Percentiles rank a stretch among this genome's conserved stretches.
Conservation (phyloP, 1,140 invertebrate genomes). For the Drosophila willistoni region DNA sequence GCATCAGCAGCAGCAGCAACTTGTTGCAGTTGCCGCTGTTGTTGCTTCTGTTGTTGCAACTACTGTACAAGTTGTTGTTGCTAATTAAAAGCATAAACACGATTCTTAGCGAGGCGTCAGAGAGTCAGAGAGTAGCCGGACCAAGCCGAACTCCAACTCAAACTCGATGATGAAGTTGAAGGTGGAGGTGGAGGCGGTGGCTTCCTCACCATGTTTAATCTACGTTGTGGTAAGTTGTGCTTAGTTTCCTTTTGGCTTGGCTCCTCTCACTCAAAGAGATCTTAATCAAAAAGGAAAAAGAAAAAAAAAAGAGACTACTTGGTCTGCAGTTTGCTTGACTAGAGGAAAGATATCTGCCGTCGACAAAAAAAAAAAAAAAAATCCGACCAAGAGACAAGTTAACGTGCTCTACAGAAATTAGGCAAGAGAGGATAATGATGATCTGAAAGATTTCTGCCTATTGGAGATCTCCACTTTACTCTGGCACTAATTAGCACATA, state of each 20-base stretch:
- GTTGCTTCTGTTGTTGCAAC: slow-evolving; percentile 51
- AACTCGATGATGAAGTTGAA: slow-evolving; percentile 10
- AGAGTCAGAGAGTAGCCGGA: slow-evolving; percentile 9
- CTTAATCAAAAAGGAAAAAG: slow-evolving; percentile 64
- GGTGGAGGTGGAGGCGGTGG: slow-evolving; percentile 40
- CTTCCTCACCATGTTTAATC: slow-evolving; percentile 67
- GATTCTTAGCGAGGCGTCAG: slow-evolving; percentile 79
- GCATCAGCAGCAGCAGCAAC: slow-evolving; percentile 48
- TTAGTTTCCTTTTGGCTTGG: slow-evolving; percentile 25
- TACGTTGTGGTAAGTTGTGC: slow-evolving; percentile 25
- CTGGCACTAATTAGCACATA: slow-evolving; percentile 72
- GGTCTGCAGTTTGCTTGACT: slow-evolving; percentile 47
- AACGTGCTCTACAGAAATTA: slow-evolving; percentile 76
- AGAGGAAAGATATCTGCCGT: slow-evolving; percentile 45
- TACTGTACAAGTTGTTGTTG: slow-evolving; percentile 81
- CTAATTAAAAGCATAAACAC: slow-evolving; percentile 82
- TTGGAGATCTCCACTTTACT: slow-evolving; percentile 42
- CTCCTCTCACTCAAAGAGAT: slow-evolving; percentile 63
- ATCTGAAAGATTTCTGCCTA: slow-evolving; percentile 22
- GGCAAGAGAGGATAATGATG: slow-evolving; percentile 60
- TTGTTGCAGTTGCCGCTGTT: slow-evolving; percentile 30
- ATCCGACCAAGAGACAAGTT: slow-evolving; percentile 32
- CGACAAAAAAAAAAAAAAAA: slow-evolving; percentile 18
- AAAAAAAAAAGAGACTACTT: slow-evolving; percentile 34
- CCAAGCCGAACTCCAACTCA: neutral